phyloP scores from a whole-genome alignment of 37 sponge, comb jelly and placozoan species.

The Sycon ciliatum region DNA sequence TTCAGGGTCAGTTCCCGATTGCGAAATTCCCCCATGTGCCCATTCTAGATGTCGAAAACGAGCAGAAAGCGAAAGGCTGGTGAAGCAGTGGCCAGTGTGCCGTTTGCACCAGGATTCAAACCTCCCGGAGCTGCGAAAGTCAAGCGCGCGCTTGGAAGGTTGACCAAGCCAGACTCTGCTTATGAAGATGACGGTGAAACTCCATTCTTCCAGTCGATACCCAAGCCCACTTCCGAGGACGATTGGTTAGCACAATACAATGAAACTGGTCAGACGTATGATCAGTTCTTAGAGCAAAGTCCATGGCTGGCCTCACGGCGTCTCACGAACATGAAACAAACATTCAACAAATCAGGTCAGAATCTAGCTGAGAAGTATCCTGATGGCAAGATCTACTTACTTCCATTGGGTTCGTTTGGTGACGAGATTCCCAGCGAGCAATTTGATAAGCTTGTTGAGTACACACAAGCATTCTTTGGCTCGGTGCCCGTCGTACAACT shows the following conservation, averaged over 20 bases:
- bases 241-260: slow-evolving; percentile 98
- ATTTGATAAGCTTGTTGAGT: slow-evolving; percentile 48
- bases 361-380: slow-evolving; percentile 68
- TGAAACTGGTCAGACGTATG: slow-evolving; percentile 73
- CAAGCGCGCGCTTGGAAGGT: no score
- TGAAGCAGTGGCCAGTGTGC: no score
- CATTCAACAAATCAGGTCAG: slow-evolving; percentile 46
- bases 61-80: no score
- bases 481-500: slow-evolving; percentile 44
- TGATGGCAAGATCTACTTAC: slow-evolving; percentile 55
- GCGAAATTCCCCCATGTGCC: no score
- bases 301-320: slow-evolving; percentile 75
- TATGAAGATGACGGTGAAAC: no score
- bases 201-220: slow-evolving; percentile 62
- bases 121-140: no score
- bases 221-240: slow-evolving; percentile 54
- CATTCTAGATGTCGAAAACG: no score
- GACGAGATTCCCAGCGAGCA: slow-evolving; percentile 25
- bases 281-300: slow-evolving; percentile 53
- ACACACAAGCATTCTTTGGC: slow-evolving; percentile 60
- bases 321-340: slow-evolving; percentile 31
- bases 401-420: slow-evolving; percentile 58
- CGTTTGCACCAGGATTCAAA: no score
- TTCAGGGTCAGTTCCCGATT: no score
- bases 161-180: no score